Evolutionary conservation across 2,797 vertebrate species (phyloP), one percentile per base, ranked within the genome.

Genomic region (Hyperoplus lanceolatus): DNA sequence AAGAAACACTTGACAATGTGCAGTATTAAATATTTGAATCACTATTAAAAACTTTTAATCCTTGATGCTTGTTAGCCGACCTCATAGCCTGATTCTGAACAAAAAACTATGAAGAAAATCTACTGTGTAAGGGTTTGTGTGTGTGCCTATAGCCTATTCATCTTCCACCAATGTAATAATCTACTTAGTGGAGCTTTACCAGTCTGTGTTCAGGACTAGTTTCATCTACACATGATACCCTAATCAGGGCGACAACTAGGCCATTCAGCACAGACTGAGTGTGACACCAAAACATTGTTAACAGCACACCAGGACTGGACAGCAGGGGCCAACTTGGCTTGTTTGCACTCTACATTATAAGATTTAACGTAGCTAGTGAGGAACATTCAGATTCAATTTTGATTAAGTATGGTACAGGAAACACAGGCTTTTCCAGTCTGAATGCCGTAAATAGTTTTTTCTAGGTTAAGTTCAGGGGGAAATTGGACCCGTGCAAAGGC

Each of bases 121-220:
- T 70, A 59, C 57, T 67, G 55, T 55, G 50, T 58, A 51, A 56
- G 53, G 49, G 73, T 60, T 72, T 59, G 73, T 79, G 42, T 73
- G 54, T 73, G 65, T 76, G 79, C 59, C 54, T 82, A 21, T 73
- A 71, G 65, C 71, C 72, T 71, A 63, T 84, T 82, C 66, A 70
- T 77, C 82, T 83, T 83, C 63, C 69, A 87, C 91, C 77, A 75
- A 76, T 79, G 80, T 84, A 79, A 86, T 95, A 94, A 95, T 94
- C 94, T 92, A 90, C 93, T 95, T 94, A 94, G 69, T 0, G 16
- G 73, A 89, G 90, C 91, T 94, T 93, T 94, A 93, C 91, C 89
- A 86, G 89, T 91, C 88, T 87, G 88, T 87, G 83, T 86, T 86
- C 69, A 85, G 86, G 73, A 89, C 91, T 91, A 84, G 90, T 90